A percentile compares a stretch with the other conserved stretches of the same genome.
phyloP scores from a whole-genome alignment of 2,113 vertebrate species.

The Laticauda laticaudata region DNA sequence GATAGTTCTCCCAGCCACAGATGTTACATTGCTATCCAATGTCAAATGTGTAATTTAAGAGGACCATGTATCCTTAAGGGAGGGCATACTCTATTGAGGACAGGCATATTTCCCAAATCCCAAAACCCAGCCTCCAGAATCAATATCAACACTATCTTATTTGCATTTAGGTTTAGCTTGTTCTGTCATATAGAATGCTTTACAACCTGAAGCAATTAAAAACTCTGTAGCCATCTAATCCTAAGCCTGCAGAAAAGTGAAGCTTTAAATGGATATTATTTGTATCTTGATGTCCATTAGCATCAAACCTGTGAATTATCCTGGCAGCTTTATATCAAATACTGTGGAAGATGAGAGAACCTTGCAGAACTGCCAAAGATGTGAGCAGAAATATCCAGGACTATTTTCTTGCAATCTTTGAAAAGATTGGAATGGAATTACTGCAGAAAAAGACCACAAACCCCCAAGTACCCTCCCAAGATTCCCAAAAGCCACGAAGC shows the following conservation, averaged over 20 bases:
- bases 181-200: background rate
- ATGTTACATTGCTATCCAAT: background rate
- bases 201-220: background rate
- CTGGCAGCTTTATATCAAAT: background rate
- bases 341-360: background rate
- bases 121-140: background rate
- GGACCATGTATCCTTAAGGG: background rate
- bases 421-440: background rate
- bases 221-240: background rate
- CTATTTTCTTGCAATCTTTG: background rate
- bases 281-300: background rate
- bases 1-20: background rate
- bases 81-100: background rate
- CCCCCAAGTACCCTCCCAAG: background rate
- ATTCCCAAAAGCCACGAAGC: background rate
- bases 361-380: background rate
- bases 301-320: background rate
- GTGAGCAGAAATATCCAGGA: background rate
- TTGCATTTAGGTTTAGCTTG: background rate
- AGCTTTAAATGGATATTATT: background rate
- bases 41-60: background rate
- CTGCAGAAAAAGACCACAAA: background rate
- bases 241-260: background rate
- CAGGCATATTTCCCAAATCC: background rate
- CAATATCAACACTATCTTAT: background rate